These are phyloP conservation scores for Ariopsis seemanni DNA, from an alignment of 2,113 vertebrate genomes.

Conservation along the genomic window DNA sequence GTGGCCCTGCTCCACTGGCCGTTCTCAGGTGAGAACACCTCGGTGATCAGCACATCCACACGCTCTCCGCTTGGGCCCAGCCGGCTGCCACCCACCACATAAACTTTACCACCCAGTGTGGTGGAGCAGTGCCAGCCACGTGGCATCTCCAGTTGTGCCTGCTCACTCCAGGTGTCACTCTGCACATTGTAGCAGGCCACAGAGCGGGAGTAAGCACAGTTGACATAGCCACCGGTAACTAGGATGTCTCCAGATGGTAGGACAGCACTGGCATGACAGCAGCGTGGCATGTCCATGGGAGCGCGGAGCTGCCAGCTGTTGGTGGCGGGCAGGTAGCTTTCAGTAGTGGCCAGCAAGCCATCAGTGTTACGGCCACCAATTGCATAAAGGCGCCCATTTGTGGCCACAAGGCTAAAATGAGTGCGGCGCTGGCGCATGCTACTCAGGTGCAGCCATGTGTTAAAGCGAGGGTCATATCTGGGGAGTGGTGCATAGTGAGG, in stretches of 20 bases:
- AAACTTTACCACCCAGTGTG: slow-evolving; percentile 65
- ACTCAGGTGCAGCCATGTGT: slow-evolving; percentile 82
- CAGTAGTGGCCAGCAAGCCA: slow-evolving; percentile 72
- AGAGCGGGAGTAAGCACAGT: slow-evolving; percentile 78
- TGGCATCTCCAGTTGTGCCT: slow-evolving; percentile 69
- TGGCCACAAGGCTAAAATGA: slow-evolving; percentile 80
- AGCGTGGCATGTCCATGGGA: slow-evolving; percentile 77
- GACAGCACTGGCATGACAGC: slow-evolving; percentile 78
- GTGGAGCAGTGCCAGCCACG: slow-evolving; percentile 81
- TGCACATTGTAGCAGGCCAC: slow-evolving; percentile 72
- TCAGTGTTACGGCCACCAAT: slow-evolving; percentile 77
- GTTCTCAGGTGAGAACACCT: slow-evolving; percentile 70
- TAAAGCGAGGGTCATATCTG: slow-evolving; percentile 83
- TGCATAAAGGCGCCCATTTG: slow-evolving; percentile 76
- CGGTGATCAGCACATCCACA: slow-evolving; percentile 76
- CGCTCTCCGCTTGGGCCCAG: slow-evolving; percentile 75
- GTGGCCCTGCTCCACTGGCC: slow-evolving; percentile 72
- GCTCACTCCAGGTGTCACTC: slow-evolving; percentile 72
- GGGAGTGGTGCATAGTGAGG: neutral
- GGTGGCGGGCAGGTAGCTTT: slow-evolving; percentile 80
- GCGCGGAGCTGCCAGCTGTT: slow-evolving; percentile 79
- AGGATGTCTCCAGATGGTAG: slow-evolving; percentile 75
- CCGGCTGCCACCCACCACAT: slow-evolving; percentile 81
- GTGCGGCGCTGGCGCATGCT: slow-evolving; percentile 81
- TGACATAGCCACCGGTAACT: slow-evolving; percentile 79